Evolutionary conservation across 1,140 invertebrate species (phyloP).

Genomic region (Drosophila nikananu): DNA sequence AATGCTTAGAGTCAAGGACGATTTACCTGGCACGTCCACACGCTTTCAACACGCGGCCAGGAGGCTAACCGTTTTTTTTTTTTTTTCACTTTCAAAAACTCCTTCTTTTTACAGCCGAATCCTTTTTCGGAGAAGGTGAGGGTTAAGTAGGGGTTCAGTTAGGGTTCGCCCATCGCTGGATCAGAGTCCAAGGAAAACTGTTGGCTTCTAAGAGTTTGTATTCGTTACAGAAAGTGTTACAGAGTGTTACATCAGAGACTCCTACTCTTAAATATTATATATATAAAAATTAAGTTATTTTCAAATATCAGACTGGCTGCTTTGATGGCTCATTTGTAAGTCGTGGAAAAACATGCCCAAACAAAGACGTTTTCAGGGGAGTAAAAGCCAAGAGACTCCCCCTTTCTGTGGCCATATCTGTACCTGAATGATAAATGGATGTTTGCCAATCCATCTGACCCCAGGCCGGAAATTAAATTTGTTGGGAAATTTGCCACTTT

Average conservation of each 20-base stretch:
- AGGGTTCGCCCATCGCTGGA: not conserved
- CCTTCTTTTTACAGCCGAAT: conserved; percentile 13
- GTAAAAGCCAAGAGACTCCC: not conserved
- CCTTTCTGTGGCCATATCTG: not conserved
- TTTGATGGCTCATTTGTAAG: not conserved
- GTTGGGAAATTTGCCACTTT: conserved; percentile 43
- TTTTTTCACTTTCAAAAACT: conserved; percentile 26
- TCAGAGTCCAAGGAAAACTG: too few relatives aligned
- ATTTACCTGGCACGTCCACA: conserved; percentile 33
- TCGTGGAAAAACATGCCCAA: not conserved
- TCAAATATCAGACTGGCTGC: not conserved
- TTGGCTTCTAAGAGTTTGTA: not conserved
- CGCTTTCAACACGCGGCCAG: conserved; percentile 44
- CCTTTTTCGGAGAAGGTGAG: conserved; percentile 17
- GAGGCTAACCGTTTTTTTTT: conserved; percentile 24
- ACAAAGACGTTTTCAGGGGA: not conserved
- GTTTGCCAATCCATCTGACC: conserved; percentile 35
- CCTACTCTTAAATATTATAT: not conserved
- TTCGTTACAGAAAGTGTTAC: not conserved
- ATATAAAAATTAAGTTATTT: not conserved
- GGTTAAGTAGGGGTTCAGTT: not conserved
- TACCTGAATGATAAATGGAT: conserved; percentile 36
- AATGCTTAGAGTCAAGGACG: conserved; percentile 44
- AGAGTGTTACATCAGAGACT: not conserved
- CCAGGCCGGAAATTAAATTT: conserved; percentile 44